phyloP scores from a whole-genome alignment of 1,140 invertebrate genomes.

The Drosophila biarmipes region DNA sequence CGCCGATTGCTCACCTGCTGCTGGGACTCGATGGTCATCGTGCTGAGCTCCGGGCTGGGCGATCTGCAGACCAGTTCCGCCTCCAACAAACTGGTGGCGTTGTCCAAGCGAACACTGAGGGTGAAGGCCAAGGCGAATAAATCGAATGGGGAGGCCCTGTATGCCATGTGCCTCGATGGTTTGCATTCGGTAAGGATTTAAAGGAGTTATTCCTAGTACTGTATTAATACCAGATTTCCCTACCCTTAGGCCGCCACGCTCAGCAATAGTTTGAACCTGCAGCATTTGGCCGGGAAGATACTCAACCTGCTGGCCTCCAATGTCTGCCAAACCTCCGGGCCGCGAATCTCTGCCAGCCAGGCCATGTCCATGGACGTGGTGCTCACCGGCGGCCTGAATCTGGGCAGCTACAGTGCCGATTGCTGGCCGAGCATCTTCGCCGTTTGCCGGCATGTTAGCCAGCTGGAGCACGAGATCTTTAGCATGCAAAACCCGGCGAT shows the following conservation, averaged over 20 bases:
- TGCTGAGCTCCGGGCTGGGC: conserved; percentile 91
- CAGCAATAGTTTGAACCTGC: conserved; percentile 91
- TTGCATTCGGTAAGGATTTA: conserved; percentile 90
- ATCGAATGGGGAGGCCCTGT: conserved; percentile 88
- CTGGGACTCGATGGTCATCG: conserved; percentile 95
- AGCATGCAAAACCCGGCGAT: conserved; percentile 87
- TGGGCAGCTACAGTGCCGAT: conserved; percentile 95
- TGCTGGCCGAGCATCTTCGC: conserved; percentile 97
- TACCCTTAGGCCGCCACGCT: conserved; percentile 88
- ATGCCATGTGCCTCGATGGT: conserved; percentile 94
- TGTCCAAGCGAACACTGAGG: conserved; percentile 86
- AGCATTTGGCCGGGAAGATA: conserved; percentile 87
- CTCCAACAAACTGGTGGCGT: conserved; percentile 85
- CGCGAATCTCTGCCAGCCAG: conserved; percentile 92
- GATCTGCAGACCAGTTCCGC: conserved; percentile 86
- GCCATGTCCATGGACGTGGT: conserved; percentile 95
- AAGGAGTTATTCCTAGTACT: not conserved
- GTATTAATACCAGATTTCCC: conserved; percentile 40
- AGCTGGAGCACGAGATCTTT: conserved; percentile 94
- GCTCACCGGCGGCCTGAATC: conserved; percentile 91
- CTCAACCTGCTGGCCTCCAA: conserved; percentile 82
- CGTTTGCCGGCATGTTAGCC: conserved; percentile 95
- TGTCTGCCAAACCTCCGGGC: conserved; percentile 86
- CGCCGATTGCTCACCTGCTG: conserved; percentile 92
- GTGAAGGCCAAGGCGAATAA: conserved; percentile 86